phyloP scores from a whole-genome alignment of 2,113 vertebrate genomes.

The Clarias gariepinus region DNA sequence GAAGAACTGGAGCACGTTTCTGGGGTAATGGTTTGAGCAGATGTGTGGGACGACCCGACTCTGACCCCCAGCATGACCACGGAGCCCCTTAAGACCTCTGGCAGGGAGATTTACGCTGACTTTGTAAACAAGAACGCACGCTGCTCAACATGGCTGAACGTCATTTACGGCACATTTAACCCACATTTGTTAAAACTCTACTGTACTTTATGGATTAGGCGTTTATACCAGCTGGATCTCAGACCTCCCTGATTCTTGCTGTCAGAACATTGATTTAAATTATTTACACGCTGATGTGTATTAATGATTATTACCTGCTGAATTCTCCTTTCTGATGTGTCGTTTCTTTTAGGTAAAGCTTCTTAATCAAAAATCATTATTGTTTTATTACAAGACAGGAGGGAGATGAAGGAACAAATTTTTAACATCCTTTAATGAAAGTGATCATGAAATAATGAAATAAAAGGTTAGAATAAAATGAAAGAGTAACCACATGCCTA shows the following conservation, averaged over 20 bases:
- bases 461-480: background rate
- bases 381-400: background rate
- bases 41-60: slow-evolving; percentile 65
- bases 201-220: slow-evolving; percentile 20
- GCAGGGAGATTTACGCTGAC: slow-evolving; percentile 47
- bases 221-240: background rate
- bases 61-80: slow-evolving; percentile 57
- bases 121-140: slow-evolving; percentile 48
- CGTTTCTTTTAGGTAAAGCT: background rate
- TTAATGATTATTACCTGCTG: background rate
- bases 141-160: slow-evolving; percentile 39
- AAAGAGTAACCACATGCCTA: background rate
- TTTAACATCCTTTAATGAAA: background rate
- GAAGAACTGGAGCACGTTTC: slow-evolving; percentile 56
- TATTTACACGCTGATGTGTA: background rate
- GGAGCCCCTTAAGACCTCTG: slow-evolving; percentile 41
- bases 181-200: background rate
- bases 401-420: background rate
- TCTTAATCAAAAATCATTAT: background rate
- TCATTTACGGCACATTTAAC: slow-evolving; percentile 38
- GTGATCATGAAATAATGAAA: background rate
- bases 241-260: background rate
- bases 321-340: background rate
- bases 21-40: slow-evolving; percentile 70
- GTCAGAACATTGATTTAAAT: background rate